A percentile compares a stretch with the other conserved stretches of the same genome.
Evolutionary conservation across 2,888 invertebrate species (phyloP).

Genomic region (Diarsia dahlii): DNA sequence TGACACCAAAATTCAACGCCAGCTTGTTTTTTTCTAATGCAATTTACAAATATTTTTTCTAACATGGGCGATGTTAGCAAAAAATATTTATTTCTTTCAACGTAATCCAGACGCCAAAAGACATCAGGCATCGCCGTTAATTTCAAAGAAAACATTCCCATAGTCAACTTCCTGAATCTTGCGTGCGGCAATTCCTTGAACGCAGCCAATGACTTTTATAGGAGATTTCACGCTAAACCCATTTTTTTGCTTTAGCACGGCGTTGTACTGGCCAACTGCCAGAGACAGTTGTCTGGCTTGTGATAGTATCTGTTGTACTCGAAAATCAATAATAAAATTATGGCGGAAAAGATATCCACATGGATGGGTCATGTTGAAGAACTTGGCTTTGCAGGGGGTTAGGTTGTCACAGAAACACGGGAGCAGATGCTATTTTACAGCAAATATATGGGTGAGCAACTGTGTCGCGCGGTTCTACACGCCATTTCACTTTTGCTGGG

Average conservation of each 20-base stretch:
- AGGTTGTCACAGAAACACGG: neutral
- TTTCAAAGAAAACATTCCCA: neutral
- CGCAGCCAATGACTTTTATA: neutral
- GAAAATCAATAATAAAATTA: conserved; percentile 41
- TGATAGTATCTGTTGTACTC: conserved; percentile 26
- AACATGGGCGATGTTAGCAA: too few relatives aligned
- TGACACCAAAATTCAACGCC: too few relatives aligned
- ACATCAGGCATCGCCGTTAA: too few relatives aligned
- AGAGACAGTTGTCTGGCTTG: conserved; percentile 45
- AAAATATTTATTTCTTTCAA: too few relatives aligned
- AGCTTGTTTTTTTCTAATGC: too few relatives aligned
- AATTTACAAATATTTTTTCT: too few relatives aligned
- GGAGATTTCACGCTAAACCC: neutral
- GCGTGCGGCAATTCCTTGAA: neutral
- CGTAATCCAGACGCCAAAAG: neutral
- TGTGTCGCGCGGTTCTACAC: neutral
- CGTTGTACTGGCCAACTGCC: conserved; percentile 41
- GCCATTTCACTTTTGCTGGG: neutral
- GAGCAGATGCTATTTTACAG: neutral
- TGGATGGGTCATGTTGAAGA: neutral
- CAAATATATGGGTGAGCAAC: neutral
- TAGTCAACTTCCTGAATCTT: neutral
- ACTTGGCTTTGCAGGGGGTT: neutral
- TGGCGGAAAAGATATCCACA: neutral
- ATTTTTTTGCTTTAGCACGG: conserved; percentile 8